Percentiles rank a stretch among this genome's conserved stretches.
Evolutionary conservation across 2,888 invertebrate genomes (phyloP).

Genomic region (Sarcophaga variegata): DNA sequence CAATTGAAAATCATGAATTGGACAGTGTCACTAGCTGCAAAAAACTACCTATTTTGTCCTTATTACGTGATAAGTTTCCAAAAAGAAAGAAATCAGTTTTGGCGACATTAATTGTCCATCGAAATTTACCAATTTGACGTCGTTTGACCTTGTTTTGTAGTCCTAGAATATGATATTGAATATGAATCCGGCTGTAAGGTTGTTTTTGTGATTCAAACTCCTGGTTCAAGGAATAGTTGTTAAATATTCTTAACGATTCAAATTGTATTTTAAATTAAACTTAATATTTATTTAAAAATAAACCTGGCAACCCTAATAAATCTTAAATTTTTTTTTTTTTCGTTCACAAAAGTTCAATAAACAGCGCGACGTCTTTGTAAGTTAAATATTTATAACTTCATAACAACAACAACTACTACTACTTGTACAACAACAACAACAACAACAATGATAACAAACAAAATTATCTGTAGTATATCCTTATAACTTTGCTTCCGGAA

Average conservation of each 20-base stretch:
- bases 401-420: not conserved
- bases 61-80: too few species aligned
- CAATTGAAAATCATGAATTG: too few species aligned
- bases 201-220: not conserved
- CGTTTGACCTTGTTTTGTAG: too few species aligned
- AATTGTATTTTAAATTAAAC: too few species aligned
- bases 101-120: too few species aligned
- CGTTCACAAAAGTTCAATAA: constrained; percentile 53
- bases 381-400: constrained; percentile 55
- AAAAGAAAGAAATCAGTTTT: too few species aligned
- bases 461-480: constrained; percentile 56
- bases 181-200: not conserved
- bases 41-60: too few species aligned
- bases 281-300: too few species aligned
- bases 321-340: not conserved
- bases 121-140: too few species aligned
- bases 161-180: too few species aligned
- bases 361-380: constrained; percentile 61
- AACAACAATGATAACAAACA: constrained; percentile 40
- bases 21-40: too few species aligned
- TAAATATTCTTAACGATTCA: too few species aligned
- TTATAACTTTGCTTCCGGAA: constrained; percentile 42
- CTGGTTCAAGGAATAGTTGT: not conserved
- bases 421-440: not conserved
- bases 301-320: constrained; percentile 39